phyloP scores from a whole-genome alignment of 1,140 invertebrate genomes.

The Leptinotarsa defecta region DNA sequence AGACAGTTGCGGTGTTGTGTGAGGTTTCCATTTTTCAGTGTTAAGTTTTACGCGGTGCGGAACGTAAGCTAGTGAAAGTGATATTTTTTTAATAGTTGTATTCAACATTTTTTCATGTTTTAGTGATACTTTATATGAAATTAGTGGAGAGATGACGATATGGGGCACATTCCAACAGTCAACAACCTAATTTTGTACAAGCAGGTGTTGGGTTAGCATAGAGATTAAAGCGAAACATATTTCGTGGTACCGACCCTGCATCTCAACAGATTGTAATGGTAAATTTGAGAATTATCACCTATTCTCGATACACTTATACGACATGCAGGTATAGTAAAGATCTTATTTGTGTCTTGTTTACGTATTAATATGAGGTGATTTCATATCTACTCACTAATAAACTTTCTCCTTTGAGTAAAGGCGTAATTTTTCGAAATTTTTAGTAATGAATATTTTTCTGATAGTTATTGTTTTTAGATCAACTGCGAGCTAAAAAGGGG shows the following conservation, averaged over 20 bases:
- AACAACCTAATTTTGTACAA: constrained; percentile 45
- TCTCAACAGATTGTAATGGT: constrained; percentile 54
- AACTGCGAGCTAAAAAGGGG: constrained; percentile 50
- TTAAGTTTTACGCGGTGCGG: constrained; percentile 50
- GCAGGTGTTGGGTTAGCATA: constrained; percentile 55
- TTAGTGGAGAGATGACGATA: constrained; percentile 34
- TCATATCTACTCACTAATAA: not conserved
- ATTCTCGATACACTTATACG: constrained; percentile 50
- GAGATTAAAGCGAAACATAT: constrained; percentile 39
- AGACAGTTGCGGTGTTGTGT: constrained; percentile 55
- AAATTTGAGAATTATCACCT: constrained; percentile 46
- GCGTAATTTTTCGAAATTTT: not conserved
- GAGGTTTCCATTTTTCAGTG: constrained; percentile 57
- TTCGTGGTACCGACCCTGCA: constrained; percentile 31
- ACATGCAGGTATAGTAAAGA: constrained; percentile 55
- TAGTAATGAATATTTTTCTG: not conserved
- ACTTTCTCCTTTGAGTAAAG: constrained; percentile 9
- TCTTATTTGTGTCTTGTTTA: constrained; percentile 35
- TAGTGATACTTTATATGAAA: constrained; percentile 24
- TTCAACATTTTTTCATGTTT: constrained; percentile 34
- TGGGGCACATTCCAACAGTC: constrained; percentile 43
- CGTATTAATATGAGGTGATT: constrained; percentile 17
- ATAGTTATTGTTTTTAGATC: constrained; percentile 46
- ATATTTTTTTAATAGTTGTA: constrained; percentile 35
- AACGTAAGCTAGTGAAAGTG: constrained; percentile 45